Conservation (phyloP, 2,797 vertebrate species). For the Semotilus atromaculatus region DNA sequence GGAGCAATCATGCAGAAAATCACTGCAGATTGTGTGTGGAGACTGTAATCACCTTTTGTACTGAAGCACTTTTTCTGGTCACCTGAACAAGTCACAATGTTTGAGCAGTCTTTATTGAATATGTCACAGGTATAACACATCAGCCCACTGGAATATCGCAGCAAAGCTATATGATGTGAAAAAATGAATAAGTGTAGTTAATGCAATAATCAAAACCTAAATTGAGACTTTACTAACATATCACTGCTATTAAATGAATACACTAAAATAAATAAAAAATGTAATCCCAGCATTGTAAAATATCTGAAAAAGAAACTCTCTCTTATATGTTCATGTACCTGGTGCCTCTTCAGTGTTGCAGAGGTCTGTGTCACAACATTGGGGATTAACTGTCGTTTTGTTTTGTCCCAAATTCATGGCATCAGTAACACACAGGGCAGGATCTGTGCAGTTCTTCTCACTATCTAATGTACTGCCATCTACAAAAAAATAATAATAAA, state of each 20-base stretch:
- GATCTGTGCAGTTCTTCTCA: slow-evolving; percentile 10
- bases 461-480: background rate
- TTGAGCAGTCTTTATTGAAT: background rate
- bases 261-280: background rate
- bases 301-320: background rate
- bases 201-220: background rate
- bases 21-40: background rate
- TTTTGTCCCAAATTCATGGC: background rate
- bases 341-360: background rate
- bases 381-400: background rate
- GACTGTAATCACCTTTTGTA: slow-evolving; percentile 11
- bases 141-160: background rate
- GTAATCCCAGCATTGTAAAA: background rate
- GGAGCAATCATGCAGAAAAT: background rate
- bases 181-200: background rate
- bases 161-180: background rate
- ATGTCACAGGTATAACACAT: background rate
- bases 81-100: background rate
- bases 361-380: background rate
- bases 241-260: background rate
- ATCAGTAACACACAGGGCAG: background rate
- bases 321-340: background rate
- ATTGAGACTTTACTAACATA: background rate
- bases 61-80: slow-evolving; percentile 10
- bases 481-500: background rate